Evolutionary conservation across 2,113 vertebrate genomes (phyloP).

Genomic region (Vulpes ferrilata): DNA sequence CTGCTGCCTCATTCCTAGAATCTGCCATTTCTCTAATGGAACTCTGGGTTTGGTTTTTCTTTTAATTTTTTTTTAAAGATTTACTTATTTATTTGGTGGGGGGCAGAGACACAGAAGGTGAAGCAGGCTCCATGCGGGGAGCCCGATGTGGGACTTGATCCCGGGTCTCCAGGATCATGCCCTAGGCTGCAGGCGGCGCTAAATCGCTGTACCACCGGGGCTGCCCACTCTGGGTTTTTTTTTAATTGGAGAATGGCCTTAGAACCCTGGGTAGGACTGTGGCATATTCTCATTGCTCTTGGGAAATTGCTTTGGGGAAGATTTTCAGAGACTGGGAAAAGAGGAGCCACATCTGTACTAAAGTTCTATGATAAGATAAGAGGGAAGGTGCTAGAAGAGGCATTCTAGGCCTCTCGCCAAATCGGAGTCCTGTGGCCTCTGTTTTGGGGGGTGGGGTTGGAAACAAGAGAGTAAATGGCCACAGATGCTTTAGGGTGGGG

Average conservation of each 20-base stretch:
- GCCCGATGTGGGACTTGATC: no score
- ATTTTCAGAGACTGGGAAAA: background rate
- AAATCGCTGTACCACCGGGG: no score
- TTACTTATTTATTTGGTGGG: no score
- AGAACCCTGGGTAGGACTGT: background rate
- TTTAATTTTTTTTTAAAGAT: no score
- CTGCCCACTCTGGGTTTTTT: no score
- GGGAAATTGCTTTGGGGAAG: background rate
- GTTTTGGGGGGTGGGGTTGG: background rate
- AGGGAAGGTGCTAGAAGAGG: background rate
- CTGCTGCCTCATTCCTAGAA: background rate
- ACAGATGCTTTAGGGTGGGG: background rate
- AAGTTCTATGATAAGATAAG: background rate
- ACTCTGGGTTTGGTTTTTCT: background rate
- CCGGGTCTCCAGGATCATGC: no score
- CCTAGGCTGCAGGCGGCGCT: no score
- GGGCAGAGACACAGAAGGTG: no score
- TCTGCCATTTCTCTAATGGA: background rate
- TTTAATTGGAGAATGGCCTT: background rate
- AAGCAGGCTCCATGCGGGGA: no score
- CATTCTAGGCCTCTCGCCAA: background rate
- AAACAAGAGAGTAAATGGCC: background rate
- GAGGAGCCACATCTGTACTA: background rate
- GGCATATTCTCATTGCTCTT: background rate
- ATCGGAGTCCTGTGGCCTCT: background rate